A percentile compares a stretch with the other conserved stretches of the same genome.
Conservation (phyloP, 2,888 invertebrate species). For the Eupithecia vulgata region DNA sequence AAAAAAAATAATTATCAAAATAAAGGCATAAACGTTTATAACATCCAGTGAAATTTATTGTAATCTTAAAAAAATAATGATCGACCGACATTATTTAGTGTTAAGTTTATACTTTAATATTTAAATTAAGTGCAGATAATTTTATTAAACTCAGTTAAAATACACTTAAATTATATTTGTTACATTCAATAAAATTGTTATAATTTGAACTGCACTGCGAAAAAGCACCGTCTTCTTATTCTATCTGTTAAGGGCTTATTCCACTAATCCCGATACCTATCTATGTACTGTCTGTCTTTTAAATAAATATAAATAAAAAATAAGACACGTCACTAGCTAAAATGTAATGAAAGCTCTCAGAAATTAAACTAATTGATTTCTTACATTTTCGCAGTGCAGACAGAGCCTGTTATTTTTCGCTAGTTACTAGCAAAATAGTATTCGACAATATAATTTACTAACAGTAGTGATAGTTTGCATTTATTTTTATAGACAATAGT, state of each 20-base stretch:
- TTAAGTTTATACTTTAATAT: neutral
- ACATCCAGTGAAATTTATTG: neutral
- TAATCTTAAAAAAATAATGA: neutral
- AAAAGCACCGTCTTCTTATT: slow-evolving; percentile 18
- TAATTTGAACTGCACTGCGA: slow-evolving; percentile 1
- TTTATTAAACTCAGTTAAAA: slow-evolving; percentile 12
- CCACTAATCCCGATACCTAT: too few relatives aligned
- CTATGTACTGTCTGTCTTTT: too few relatives aligned
- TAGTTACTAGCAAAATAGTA: slow-evolving; percentile 11
- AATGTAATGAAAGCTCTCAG: neutral
- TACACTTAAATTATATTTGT: slow-evolving; percentile 22
- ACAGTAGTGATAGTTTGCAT: slow-evolving; percentile 55
- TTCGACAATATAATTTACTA: neutral
- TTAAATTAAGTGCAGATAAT: neutral
- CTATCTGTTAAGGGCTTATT: too few relatives aligned
- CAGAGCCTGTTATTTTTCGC: neutral
- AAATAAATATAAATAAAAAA: too few relatives aligned
- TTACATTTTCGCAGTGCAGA: slow-evolving; percentile 12
- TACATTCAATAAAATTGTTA: slow-evolving; percentile 7
- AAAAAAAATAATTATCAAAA: neutral
- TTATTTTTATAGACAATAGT: slow-evolving; percentile 48
- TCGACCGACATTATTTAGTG: neutral
- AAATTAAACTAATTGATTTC: neutral
- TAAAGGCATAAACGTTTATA: neutral
- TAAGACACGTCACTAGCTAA: too few relatives aligned